Evolutionary conservation across 1,140 invertebrate genomes (phyloP).

Genomic region (Akabosia matsudoensis): DNA sequence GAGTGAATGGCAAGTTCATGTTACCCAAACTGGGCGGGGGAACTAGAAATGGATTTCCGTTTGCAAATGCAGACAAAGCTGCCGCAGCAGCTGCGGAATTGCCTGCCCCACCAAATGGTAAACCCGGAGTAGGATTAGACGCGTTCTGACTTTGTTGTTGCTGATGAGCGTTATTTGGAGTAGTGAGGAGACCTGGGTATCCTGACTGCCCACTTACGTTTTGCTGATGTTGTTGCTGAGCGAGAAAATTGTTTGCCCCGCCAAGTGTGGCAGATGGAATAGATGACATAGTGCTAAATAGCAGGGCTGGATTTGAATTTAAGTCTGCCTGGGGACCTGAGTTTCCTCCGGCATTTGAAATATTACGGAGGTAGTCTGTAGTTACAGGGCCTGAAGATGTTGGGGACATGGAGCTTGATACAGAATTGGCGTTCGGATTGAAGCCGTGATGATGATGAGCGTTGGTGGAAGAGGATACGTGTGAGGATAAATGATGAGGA

Average conservation of each 20-base stretch:
- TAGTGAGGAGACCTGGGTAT: background rate
- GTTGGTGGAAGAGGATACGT: slow-evolving; percentile 22
- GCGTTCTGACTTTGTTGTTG: slow-evolving; percentile 27
- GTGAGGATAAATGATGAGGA: slow-evolving; percentile 11
- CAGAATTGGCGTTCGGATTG: background rate
- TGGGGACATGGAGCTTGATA: background rate
- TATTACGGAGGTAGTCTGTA: background rate
- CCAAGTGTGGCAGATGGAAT: slow-evolving; percentile 47
- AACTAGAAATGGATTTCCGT: slow-evolving; percentile 1
- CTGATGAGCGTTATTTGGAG: slow-evolving; percentile 15
- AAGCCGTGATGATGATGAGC: background rate
- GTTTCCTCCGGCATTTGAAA: background rate
- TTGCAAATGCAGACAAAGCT: background rate
- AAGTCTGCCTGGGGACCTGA: slow-evolving; percentile 24
- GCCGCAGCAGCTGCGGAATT: background rate
- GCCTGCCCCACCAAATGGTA: slow-evolving; percentile 31
- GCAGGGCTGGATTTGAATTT: slow-evolving; percentile 45
- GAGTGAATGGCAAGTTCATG: background rate
- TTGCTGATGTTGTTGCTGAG: slow-evolving; percentile 47
- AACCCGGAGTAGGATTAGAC: background rate
- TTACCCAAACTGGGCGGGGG: background rate
- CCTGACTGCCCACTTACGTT: slow-evolving; percentile 28
- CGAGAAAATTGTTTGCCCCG: slow-evolving; percentile 39
- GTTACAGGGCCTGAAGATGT: slow-evolving; percentile 19
- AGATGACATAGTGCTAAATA: slow-evolving; percentile 40